These are phyloP conservation scores for Petrolisthes manimaculis DNA, from an alignment of 2,888 invertebrate genomes.

Conservation along the genomic window DNA sequence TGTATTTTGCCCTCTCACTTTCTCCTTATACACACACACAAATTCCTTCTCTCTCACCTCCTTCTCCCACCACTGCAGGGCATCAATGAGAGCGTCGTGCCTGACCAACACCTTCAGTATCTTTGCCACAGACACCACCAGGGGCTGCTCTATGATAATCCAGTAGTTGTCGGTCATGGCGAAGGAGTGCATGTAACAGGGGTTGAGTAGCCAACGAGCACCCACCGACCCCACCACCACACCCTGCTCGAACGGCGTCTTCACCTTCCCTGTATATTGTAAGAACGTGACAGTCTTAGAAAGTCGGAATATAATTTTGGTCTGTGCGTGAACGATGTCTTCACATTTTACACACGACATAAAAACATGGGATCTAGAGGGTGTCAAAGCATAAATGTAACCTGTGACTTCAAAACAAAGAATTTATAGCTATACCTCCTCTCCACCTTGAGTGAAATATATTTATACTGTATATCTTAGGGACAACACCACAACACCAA, in stretches of 20 bases:
- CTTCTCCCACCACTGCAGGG: constrained; percentile 66
- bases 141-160: constrained; percentile 89
- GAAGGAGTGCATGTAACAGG: constrained; percentile 94
- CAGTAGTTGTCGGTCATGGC: constrained; percentile 87
- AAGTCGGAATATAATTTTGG: no score
- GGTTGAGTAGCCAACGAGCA: constrained; percentile 83
- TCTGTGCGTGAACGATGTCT: no score
- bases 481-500: background rate
- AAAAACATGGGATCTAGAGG: no score
- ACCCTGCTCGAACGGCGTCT: constrained; percentile 70
- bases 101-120: constrained; percentile 60
- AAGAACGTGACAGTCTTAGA: background rate
- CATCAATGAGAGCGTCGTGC: constrained; percentile 63
- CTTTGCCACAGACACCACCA: constrained; percentile 74
- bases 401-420: no score
- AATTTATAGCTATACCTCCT: no score
- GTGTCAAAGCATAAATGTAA: no score
- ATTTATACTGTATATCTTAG: no score
- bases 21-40: background rate
- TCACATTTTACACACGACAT: no score
- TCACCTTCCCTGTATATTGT: constrained; percentile 5
- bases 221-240: constrained; percentile 80
- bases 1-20: background rate
- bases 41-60: constrained; percentile 36
- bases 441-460: no score